Base-by-base conservation (phyloP, 2,888 invertebrate species). In the Chalcis sispes region DNA sequence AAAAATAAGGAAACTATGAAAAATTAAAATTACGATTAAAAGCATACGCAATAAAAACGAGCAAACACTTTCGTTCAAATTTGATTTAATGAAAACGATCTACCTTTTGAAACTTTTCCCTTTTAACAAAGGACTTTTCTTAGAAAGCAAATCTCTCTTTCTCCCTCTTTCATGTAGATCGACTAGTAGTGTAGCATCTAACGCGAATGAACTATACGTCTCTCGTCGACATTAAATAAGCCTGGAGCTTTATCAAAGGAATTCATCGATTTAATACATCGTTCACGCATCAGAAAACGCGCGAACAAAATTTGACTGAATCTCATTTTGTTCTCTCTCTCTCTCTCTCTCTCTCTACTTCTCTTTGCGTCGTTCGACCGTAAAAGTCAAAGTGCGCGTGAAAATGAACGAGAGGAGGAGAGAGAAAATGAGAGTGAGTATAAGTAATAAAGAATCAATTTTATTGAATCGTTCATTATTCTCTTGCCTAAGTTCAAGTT, bases 261-360 rank as follows among this genome's bases (percentile, higher is more conserved):
- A 48, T 50, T 66, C 58, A 58, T 72, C 66, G 66, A 73, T 65
- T 61, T 52, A 66, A 59, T 48, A 29, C 36, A 62, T 54, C 18
- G 13, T 20, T 4, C 36, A 7, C 36, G 40, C 7, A 52, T 46
- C 59, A n/a, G 52, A 65, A 73, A 50, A 72, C 10, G 48, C 29
- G 52, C 18, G 36, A 27, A 50, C 59, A 72, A 65, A 32, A 50
- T 46, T 70, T 59, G 48, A 36, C 48, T 7, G 23, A 32, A 1
- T 54, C 54, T 54, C 66, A 32, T 40, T n/a, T 29, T n/a, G n/a
- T n/a, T n/a, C n/a, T n/a, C n/a, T n/a, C n/a, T n/a, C n/a, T n/a
- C n/a, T n/a, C n/a, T n/a, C n/a, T n/a, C n/a, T n/a, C n/a, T n/a
- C n/a, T n/a, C n/a, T n/a, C n/a, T n/a, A n/a, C n/a, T n/a, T n/a